Evolutionary conservation across 2,797 vertebrate genomes (phyloP).

Genomic region (Sebastes minor): DNA sequence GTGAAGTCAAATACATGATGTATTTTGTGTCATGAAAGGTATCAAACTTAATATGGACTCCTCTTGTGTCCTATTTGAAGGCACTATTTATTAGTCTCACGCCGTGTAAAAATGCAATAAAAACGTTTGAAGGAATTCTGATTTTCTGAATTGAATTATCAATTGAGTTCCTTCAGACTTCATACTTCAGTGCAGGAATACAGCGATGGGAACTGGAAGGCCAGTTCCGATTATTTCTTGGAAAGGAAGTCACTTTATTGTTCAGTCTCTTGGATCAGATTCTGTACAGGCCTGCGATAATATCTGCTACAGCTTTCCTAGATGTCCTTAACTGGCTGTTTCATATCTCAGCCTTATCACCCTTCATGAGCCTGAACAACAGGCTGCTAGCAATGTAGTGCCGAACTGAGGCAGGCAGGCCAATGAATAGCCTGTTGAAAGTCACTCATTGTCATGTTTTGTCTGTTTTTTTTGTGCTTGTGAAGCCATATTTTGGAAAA

Average conservation of each 20-base stretch:
- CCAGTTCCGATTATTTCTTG: slow-evolving; percentile 58
- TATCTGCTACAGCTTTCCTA: slow-evolving; percentile 59
- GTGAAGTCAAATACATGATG: neutral
- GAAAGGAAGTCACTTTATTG: slow-evolving; percentile 71
- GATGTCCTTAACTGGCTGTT: slow-evolving; percentile 55
- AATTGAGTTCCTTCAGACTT: slow-evolving; percentile 29
- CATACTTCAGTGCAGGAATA: slow-evolving; percentile 26
- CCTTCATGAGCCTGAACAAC: slow-evolving; percentile 47
- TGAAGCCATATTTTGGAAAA: slow-evolving; percentile 36
- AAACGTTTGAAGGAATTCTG: too few relatives aligned
- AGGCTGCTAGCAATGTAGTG: slow-evolving; percentile 20
- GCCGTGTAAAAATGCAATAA: neutral
- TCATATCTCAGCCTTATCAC: slow-evolving; percentile 61
- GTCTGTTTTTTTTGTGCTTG: neutral
- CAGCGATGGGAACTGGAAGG: slow-evolving; percentile 50
- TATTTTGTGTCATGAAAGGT: neutral
- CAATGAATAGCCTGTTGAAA: slow-evolving; percentile 11
- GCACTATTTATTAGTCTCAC: neutral
- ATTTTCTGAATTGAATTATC: too few relatives aligned
- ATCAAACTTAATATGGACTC: neutral
- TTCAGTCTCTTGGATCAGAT: slow-evolving; percentile 59
- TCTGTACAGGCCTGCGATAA: slow-evolving; percentile 47
- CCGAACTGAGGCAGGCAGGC: slow-evolving; percentile 2
- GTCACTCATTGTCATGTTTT: slow-evolving; percentile 23
- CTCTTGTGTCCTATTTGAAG: neutral